phyloP scores from a whole-genome alignment of 2,113 vertebrate genomes.

The Sylvia atricapilla region DNA sequence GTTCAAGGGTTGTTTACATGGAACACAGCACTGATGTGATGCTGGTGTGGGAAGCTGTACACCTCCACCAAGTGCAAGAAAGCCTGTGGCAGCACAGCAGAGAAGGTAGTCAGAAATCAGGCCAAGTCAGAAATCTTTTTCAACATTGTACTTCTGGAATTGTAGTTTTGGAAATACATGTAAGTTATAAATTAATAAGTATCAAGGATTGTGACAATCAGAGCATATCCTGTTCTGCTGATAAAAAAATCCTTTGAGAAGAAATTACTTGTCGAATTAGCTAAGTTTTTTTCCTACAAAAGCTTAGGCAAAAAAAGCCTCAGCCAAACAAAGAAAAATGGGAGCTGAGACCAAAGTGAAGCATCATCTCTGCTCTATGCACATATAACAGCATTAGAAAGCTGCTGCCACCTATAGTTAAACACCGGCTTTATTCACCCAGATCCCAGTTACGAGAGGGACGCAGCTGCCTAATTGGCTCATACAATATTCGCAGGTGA shows the following conservation, averaged over 20 bases:
- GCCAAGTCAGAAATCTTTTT: not conserved
- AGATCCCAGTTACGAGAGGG: not conserved
- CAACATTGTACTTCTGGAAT: not conserved
- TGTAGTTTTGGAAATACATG: not conserved
- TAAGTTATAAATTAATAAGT: not conserved
- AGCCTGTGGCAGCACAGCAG: not conserved
- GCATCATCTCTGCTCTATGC: not conserved
- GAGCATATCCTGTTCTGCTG: not conserved
- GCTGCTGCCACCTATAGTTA: constrained; percentile 50
- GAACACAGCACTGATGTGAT: not conserved
- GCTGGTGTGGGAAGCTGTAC: not conserved
- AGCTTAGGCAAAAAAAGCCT: not conserved
- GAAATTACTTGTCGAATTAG: not conserved
- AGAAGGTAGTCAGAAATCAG: not conserved
- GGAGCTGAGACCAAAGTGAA: not conserved
- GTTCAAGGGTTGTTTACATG: not conserved
- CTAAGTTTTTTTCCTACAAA: not conserved
- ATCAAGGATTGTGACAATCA: not conserved
- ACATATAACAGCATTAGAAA: not conserved
- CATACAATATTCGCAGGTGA: not conserved
- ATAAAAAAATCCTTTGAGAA: not conserved
- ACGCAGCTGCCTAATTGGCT: not conserved
- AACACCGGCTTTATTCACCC: not conserved
- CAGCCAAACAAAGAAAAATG: not conserved
- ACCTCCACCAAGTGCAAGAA: not conserved